Base-by-base conservation (phyloP, 2,888 invertebrate species). In the Argynnis bischoffii region DNA sequence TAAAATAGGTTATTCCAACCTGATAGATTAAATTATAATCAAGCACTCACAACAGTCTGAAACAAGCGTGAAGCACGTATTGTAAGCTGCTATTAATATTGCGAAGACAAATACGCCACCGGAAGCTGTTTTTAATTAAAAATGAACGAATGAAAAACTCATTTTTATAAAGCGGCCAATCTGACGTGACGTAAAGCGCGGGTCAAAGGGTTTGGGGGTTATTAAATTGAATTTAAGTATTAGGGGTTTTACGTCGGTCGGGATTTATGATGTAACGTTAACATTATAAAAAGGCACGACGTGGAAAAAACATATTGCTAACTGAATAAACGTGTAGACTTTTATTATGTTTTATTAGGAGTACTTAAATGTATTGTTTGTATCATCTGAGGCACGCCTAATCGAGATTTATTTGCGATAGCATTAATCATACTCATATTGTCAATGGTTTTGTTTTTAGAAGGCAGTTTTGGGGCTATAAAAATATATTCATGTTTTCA, bases 141-240 rank as follows among this genome's bases (percentile, higher is more conserved):
- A 65, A 72, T 63, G 51, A 56, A 63, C 54, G 16, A 61, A 55
- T 48, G 63, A 47, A 66, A n/a, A 64, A 64, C 50, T 55, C 55
- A 55, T 55, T 69, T 69, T 66, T 66, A 70, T 65, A 67, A 59
- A 67, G 61, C 64, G 46, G 57, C 64, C 48, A 53, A 60, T 67
- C 64, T 70, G 70, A 70, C 57, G 57, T 61, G 63, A 70, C 59
- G 57, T 60, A 68, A 61, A 68, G 70, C 56, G 60, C 51, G 54
- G 64, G 63, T 64, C 51, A 64, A 57, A 69, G 64, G 66, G 66
- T 55, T 41, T 41, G 35, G 57, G 55, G 64, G 70, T 64, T 67
- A 66, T 70, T 69, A 70, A 69, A 72, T 72, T 70, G 70, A 69
- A 70, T 72, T 70, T 61, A 66, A 64, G 63, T 63, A 59, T 65